A percentile compares a stretch with the other conserved stretches of the same genome.
Conservation (phyloP, 2,797 vertebrate species). For the Scolopax bukidnonensis region DNA sequence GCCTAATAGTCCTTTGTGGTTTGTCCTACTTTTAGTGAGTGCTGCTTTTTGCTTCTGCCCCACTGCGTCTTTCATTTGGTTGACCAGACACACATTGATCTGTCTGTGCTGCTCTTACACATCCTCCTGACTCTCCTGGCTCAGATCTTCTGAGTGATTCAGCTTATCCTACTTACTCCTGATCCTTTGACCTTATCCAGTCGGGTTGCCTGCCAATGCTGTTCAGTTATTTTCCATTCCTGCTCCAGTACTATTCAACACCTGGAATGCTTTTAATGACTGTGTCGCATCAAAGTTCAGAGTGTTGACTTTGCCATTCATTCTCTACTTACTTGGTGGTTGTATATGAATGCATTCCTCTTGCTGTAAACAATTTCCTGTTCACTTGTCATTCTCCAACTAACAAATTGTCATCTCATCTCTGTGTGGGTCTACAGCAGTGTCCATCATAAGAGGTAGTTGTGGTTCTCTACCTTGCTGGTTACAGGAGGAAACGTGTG, state of each 20-base stretch:
- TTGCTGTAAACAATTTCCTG: background rate
- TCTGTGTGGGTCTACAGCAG: background rate
- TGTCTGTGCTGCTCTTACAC: background rate
- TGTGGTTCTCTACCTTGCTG: background rate
- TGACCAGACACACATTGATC: background rate
- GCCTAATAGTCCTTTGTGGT: background rate
- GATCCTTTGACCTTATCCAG: background rate
- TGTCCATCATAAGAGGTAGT: background rate
- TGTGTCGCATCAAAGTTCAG: background rate
- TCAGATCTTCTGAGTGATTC: background rate
- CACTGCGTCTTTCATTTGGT: background rate
- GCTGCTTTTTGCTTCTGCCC: background rate
- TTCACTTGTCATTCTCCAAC: rapidly evolving
- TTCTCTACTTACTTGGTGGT: background rate
- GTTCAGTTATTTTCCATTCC: background rate
- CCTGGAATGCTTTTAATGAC: background rate
- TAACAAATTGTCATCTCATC: background rate
- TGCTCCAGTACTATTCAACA: background rate
- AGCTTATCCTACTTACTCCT: background rate
- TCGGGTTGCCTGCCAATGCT: background rate
- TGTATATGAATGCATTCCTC: background rate
- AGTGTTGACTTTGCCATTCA: background rate
- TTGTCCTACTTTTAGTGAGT: background rate
- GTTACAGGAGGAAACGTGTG: background rate
- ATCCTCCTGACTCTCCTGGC: background rate